Conservation (phyloP, 2,888 invertebrate genomes). For the Bimastos eiseni region DNA sequence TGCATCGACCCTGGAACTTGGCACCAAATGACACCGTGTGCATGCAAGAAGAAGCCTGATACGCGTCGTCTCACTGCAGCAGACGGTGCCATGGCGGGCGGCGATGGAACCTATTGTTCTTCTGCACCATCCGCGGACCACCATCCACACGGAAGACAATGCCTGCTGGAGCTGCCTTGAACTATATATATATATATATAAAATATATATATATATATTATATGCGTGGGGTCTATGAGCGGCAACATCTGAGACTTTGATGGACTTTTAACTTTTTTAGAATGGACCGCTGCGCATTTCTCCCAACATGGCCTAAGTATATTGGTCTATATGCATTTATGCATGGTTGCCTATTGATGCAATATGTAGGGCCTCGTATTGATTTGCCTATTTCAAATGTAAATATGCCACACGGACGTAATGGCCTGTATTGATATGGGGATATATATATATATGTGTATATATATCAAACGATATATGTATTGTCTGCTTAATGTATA, state of each 20-base stretch:
- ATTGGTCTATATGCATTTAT: too few relatives aligned
- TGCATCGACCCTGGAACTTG: conserved; percentile 6
- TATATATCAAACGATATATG: neutral
- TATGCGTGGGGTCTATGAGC: neutral
- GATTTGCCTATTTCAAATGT: neutral
- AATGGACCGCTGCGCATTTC: neutral
- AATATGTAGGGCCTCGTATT: neutral
- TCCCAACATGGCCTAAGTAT: neutral
- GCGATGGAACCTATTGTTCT: neutral
- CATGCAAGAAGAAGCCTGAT: neutral
- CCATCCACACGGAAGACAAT: neutral
- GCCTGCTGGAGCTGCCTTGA: neutral
- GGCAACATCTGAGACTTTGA: neutral
- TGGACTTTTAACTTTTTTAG: neutral
- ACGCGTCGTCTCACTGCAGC: neutral
- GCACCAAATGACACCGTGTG: neutral
- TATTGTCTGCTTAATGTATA: neutral
- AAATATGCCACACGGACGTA: neutral
- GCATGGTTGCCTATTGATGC: neutral
- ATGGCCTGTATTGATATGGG: neutral
- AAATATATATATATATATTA: neutral
- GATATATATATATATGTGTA: neutral
- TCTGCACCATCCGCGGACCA: too few relatives aligned
- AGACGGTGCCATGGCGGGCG: neutral
- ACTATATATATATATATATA: neutral